These are phyloP conservation scores for Noctua pronuba DNA, from an alignment of 2,888 invertebrate genomes.

Conservation along the genomic window DNA sequence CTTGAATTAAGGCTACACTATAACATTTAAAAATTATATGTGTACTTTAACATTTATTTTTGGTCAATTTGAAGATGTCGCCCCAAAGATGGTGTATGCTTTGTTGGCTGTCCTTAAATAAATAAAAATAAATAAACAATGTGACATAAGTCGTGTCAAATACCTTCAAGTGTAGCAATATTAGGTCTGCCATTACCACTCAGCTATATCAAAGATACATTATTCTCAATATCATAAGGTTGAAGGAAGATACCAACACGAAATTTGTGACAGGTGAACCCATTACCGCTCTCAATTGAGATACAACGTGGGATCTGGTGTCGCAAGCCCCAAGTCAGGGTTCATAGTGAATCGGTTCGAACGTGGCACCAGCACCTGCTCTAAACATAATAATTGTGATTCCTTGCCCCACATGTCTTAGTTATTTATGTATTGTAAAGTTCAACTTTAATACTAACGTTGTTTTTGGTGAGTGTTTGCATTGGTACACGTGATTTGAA, in stretches of 20 bases:
- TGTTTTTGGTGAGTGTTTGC: constrained; percentile 54
- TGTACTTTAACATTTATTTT: too few species aligned
- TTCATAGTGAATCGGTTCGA: constrained; percentile 63
- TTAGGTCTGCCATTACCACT: not conserved
- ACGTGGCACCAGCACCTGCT: constrained; percentile 54
- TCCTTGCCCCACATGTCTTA: constrained; percentile 64
- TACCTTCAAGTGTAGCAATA: not conserved
- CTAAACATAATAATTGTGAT: constrained; percentile 64
- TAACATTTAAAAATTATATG: too few species aligned
- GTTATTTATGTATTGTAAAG: constrained; percentile 67
- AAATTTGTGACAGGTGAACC: constrained; percentile 20
- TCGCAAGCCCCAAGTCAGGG: constrained; percentile 47
- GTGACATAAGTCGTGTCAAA: not conserved
- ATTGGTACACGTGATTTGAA: constrained; percentile 9
- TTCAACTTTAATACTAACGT: constrained; percentile 67
- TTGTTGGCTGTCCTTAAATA: too few species aligned
- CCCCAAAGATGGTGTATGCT: too few species aligned
- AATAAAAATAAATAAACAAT: too few species aligned
- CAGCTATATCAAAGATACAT: not conserved
- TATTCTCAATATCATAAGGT: not conserved
- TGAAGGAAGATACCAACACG: not conserved
- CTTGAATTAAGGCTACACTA: too few species aligned
- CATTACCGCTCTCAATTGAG: constrained; percentile 38
- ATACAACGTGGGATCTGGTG: constrained; percentile 52
- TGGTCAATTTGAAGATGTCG: too few species aligned